These are phyloP conservation scores for Aphelinus atriplicis DNA, from an alignment of 1,140 invertebrate species.

Conservation along the genomic window DNA sequence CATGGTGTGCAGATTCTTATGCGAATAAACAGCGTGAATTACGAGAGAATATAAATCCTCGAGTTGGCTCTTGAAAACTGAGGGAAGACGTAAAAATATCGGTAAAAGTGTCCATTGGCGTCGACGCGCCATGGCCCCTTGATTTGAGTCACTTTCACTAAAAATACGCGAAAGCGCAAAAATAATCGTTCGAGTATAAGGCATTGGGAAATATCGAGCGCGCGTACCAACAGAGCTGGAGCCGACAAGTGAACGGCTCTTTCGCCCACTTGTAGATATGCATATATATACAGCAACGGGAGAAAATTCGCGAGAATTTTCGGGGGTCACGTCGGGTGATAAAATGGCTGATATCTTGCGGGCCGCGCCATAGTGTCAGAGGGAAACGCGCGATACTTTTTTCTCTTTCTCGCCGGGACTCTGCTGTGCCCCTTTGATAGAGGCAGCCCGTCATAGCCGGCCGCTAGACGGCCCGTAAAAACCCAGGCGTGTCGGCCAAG, in stretches of 20 bases:
- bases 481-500: neutral
- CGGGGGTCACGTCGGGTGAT: neutral
- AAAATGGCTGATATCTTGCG: neutral
- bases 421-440: neutral
- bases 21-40: neutral
- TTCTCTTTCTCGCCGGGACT: neutral
- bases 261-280: constrained; percentile 8
- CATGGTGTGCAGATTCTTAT: neutral
- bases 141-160: constrained; percentile 35
- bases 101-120: neutral
- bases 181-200: neutral
- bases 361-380: neutral
- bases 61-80: too few relatives aligned
- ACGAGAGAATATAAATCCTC: constrained; percentile 6
- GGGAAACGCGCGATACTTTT: too few relatives aligned
- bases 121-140: neutral
- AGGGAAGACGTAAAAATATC: too few relatives aligned
- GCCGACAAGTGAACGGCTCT: constrained; percentile 17
- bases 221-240: neutral
- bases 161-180: constrained; percentile 26
- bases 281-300: neutral
- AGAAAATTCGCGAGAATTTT: constrained; percentile 21
- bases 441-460: constrained; percentile 7
- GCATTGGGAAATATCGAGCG: constrained; percentile 21
- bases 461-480: constrained; percentile 18